Evolutionary conservation across 2,113 vertebrate genomes (phyloP).

Genomic region (Saccopteryx leptura): DNA sequence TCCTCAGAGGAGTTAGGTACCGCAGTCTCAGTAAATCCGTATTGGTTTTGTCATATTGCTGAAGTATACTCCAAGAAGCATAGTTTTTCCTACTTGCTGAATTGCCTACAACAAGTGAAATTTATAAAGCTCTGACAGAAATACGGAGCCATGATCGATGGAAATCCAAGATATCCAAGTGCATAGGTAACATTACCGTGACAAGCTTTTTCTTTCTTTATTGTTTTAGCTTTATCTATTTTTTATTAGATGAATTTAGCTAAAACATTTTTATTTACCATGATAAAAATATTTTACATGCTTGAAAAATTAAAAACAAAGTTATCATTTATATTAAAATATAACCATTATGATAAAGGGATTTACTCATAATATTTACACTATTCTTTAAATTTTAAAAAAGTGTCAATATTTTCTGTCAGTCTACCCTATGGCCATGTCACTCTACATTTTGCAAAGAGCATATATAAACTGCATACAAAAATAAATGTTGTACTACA

Average conservation of each 20-base stretch:
- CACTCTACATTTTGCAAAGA: slow-evolving; percentile 27
- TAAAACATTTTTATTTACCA: background rate
- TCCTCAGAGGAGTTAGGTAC: slow-evolving; percentile 75
- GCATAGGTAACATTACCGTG: slow-evolving; percentile 72
- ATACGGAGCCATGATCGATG: background rate
- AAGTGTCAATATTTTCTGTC: background rate
- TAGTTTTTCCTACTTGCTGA: background rate
- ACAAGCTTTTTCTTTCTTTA: background rate
- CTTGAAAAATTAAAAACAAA: background rate
- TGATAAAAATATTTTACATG: background rate
- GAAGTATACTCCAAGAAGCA: slow-evolving; percentile 67
- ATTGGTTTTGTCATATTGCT: slow-evolving; percentile 81
- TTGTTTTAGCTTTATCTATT: background rate
- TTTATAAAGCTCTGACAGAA: slow-evolving; percentile 43
- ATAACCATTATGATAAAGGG: background rate
- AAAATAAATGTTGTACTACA: background rate
- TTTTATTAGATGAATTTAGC: background rate
- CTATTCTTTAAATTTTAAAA: background rate
- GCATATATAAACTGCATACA: background rate
- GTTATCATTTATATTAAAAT: slow-evolving; percentile 6
- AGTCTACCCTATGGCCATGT: background rate
- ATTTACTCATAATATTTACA: background rate
- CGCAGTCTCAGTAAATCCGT: slow-evolving; percentile 79
- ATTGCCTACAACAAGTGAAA: background rate
- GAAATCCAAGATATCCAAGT: background rate